Conservation (phyloP, 1,140 invertebrate species). For the Papilio dardanus region DNA sequence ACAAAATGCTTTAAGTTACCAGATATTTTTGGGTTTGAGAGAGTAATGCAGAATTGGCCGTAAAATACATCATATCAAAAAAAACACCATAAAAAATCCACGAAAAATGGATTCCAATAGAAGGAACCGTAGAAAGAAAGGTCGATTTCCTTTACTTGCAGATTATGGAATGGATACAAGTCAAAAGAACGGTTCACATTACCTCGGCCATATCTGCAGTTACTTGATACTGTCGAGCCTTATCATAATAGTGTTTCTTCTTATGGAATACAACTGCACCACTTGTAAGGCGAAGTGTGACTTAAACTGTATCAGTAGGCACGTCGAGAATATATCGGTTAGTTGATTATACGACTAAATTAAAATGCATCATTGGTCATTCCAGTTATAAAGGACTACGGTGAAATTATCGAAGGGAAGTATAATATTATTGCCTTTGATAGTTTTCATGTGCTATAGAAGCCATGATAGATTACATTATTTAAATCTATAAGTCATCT, state of each 20-base stretch:
- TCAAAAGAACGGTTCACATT: slow-evolving; percentile 43
- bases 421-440: no score
- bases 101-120: slow-evolving; percentile 58
- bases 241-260: slow-evolving; percentile 56
- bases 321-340: slow-evolving; percentile 63
- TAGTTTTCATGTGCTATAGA: no score
- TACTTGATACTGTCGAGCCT: slow-evolving; percentile 58
- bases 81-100: slow-evolving; percentile 34
- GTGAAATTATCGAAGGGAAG: neutral
- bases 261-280: slow-evolving; percentile 62
- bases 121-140: slow-evolving; percentile 54
- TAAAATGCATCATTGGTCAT: slow-evolving; percentile 22
- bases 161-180: slow-evolving; percentile 26
- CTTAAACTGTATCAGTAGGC: slow-evolving; percentile 52
- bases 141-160: slow-evolving; percentile 36
- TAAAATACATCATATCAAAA: neutral
- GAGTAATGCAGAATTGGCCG: neutral
- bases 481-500: no score
- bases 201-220: slow-evolving; percentile 48
- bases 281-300: slow-evolving; percentile 56
- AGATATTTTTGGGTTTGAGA: neutral
- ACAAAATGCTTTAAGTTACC: slow-evolving; percentile 15
- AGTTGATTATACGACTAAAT: slow-evolving; percentile 38
- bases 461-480: no score
- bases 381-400: no score